phyloP scores from a whole-genome alignment of 2,113 vertebrate species.

The Mobula hypostoma region DNA sequence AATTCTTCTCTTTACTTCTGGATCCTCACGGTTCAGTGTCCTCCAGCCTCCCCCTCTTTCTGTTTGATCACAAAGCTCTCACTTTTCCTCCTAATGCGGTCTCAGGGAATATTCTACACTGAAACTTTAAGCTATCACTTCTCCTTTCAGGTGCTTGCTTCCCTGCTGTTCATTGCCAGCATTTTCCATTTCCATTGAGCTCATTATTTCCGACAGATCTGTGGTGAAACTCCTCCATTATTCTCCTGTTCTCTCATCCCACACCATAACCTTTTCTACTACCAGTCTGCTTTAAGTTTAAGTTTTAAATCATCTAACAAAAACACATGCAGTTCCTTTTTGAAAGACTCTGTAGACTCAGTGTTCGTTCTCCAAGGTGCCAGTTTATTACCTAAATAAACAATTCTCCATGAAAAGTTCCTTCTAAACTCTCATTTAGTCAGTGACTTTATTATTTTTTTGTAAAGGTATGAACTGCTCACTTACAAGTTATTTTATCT shows the following conservation, averaged over 20 bases:
- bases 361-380: conserved; percentile 27
- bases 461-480: neutral
- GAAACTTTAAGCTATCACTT: neutral
- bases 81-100: neutral
- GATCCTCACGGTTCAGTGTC: too few relatives aligned
- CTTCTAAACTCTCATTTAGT: conserved; percentile 22
- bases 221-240: neutral
- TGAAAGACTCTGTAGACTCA: conserved; percentile 7
- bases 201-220: neutral
- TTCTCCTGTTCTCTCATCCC: neutral
- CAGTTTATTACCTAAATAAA: conserved; percentile 16
- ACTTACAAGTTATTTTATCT: conserved; percentile 10
- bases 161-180: neutral
- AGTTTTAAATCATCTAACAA: conserved; percentile 8
- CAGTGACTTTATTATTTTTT: neutral
- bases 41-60: neutral
- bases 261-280: neutral
- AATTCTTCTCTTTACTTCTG: neutral
- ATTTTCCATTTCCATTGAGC: neutral
- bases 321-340: conserved; percentile 15
- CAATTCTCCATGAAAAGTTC: neutral
- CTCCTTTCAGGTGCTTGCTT: neutral
- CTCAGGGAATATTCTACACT: neutral
- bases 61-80: neutral
- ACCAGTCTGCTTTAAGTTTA: neutral